phyloP scores from a whole-genome alignment of 2,113 vertebrate species.

The Notothenia rossii region DNA sequence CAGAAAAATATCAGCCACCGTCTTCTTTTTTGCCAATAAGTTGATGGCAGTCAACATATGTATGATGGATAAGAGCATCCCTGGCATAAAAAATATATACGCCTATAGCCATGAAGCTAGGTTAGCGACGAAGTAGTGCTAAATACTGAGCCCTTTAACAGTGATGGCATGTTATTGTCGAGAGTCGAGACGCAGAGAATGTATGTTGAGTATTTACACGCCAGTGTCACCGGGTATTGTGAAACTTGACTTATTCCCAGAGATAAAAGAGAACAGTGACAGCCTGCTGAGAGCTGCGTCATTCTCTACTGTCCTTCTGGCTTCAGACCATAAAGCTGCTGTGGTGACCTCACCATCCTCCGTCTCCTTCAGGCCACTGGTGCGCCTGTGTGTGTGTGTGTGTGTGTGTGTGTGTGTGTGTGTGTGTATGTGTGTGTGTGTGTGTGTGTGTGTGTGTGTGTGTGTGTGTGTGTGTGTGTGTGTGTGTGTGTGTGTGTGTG shows the following conservation, averaged over 20 bases:
- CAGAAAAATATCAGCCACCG: too few relatives aligned
- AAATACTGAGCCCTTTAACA: background rate
- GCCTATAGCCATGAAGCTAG: background rate
- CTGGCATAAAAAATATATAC: background rate
- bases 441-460: constrained; percentile 45
- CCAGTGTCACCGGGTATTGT: background rate
- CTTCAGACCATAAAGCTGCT: constrained; percentile 50
- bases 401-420: constrained; percentile 36
- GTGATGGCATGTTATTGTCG: background rate
- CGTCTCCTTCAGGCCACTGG: constrained; percentile 59
- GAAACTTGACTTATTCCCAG: constrained; percentile 30
- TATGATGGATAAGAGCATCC: too few relatives aligned
- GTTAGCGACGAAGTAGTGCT: background rate
- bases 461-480: constrained; percentile 48
- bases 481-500: constrained; percentile 36
- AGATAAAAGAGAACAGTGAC: constrained; percentile 59
- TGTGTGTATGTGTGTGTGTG: constrained; percentile 40
- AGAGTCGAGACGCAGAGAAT: background rate
- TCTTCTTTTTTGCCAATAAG: too few relatives aligned
- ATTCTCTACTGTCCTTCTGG: constrained; percentile 62
- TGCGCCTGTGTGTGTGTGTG: constrained; percentile 48
- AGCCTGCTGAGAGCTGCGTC: constrained; percentile 50
- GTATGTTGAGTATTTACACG: background rate
- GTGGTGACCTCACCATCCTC: constrained; percentile 51
- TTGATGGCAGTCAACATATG: too few relatives aligned